Base-by-base conservation (phyloP, 2,888 invertebrate species). In the Eupithecia exiguata region DNA sequence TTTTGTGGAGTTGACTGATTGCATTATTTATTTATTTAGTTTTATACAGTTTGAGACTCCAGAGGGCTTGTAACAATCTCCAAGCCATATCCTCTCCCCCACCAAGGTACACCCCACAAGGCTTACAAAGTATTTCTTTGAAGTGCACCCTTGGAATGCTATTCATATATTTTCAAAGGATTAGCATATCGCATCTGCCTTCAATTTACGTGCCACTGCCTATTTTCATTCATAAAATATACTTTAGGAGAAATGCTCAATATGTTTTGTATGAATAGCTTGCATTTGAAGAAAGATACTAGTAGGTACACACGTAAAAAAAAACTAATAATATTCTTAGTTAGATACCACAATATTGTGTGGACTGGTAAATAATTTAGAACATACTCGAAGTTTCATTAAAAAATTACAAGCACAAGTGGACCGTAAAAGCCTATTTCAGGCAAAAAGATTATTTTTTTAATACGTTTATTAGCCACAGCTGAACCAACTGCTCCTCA, bases 111-210 rank as follows among this genome's bases (percentile, higher is more conserved):
- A 25, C 10, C 43, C 49, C 36, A 49, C 46, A 68, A 70, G 38
- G 63, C 67, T 18, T 36, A 71, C 72, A 75, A 69, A 77, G 73
- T 75, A 77, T 74, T 76, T 79, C 79, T 81, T 79, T 78, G 80
- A 82, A 79, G 80, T 81, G 79, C 78, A 78, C 79, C 79, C 80
- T 74, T 70, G 80, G 76, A 78, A 80, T 76, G 79, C 79, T 78
- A 82, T 84, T 84, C 84, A 83, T 83, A 80, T 73, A 67, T 80
- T 78, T 81, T 80, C 75, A 71, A 49, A 67, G 71, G 72, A 81
- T 85, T 84, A 83, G 81, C 84, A 84, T 82, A 81, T 79, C 80
- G 81, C 81, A 82, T 84, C 81, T 82, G 79, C 77, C 74, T 79
- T 46, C 71, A 69, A 82, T 82, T 83, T 82, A 80, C 83, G 82